Evolutionary conservation across 2,797 vertebrate species (phyloP), one percentile per base, ranked within the genome.

Genomic region (Scolopax rusticola): DNA sequence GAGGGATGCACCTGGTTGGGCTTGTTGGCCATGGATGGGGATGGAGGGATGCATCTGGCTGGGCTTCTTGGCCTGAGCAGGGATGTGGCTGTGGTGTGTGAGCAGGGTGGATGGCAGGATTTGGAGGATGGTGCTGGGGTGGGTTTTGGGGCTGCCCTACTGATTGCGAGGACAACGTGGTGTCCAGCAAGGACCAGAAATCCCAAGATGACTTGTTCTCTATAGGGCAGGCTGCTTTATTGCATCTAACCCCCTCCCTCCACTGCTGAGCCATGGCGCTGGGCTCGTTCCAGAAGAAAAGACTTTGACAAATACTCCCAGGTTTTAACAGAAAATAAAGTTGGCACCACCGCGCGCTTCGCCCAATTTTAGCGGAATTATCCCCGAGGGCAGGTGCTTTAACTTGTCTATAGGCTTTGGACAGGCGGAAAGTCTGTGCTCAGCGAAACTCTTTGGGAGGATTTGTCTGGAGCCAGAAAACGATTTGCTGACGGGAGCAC

Each of bases 391-490:
- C 95, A 91, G 92, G 93, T 94, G 79, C 91, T 97, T 95, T 85
- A 93, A 92, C 93, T 97, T 95, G 92, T 96, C 95, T 93, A 0
- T 47, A 87, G 86, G 86, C 91, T 96, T 83, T 96, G 92, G 96
- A 90, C 57, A 59, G 80, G 93, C 59, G 0, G 84, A 91, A 97
- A 97, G 84, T 71, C 93, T 0, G 0, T 91, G 91, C 95, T 97
- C 96, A 97, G 97, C 97, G 95, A 73, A 97, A 97, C 90, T 88
- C 94, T 80, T 85, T 75, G 95, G 84, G 79, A 95, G 96, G 93
- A 97, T 97, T 97, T 97, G 96, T 94, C 80, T 68, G 89, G 86
- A 95, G 90, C 36, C 74, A 88, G 88, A 93, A 93, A 96, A 77
- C n/a, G 0, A 96, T 97, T 92, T 92, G 97, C 96, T 97, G 97